A percentile compares a stretch with the other conserved stretches of the same genome.
These are phyloP conservation scores for Drosophila ironensis DNA, from an alignment of 1,140 invertebrate species.

Conservation along the genomic window DNA sequence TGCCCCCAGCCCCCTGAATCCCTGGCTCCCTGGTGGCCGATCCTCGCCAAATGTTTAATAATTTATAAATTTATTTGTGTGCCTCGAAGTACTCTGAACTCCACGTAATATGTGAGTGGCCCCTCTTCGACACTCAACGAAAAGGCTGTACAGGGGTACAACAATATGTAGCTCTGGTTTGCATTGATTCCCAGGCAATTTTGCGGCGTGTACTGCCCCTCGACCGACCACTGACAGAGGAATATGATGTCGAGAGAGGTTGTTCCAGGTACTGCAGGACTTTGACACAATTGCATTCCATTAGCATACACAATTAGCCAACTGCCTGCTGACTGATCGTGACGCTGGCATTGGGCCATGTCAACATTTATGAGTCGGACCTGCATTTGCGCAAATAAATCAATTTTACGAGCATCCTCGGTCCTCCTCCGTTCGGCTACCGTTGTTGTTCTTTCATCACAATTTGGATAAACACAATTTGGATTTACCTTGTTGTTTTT, in stretches of 20 bases:
- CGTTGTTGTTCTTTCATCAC: constrained; percentile 66
- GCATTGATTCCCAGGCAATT: no score
- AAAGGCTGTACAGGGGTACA: no score
- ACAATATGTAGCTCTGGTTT: no score
- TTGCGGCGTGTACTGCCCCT: constrained; percentile 5
- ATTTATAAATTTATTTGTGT: constrained; percentile 74
- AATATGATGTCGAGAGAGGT: constrained; percentile 30
- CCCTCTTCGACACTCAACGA: background rate
- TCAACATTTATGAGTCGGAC: constrained; percentile 50
- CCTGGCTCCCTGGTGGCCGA: background rate
- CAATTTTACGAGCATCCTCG: constrained; percentile 44
- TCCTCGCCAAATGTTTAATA: constrained; percentile 57
- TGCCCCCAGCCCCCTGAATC: constrained; percentile 4
- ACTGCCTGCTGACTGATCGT: constrained; percentile 51
- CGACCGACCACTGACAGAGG: constrained; percentile 20
- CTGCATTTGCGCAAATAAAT: constrained; percentile 60
- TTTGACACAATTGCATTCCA: constrained; percentile 78
- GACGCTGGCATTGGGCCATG: constrained; percentile 50
- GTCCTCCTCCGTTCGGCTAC: constrained; percentile 31
- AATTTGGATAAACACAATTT: constrained; percentile 37
- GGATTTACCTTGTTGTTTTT: background rate
- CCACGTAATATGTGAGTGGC: constrained; percentile 47
- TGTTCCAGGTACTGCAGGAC: constrained; percentile 66
- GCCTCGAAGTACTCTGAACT: constrained; percentile 61
- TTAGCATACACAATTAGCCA: constrained; percentile 78